A percentile compares a stretch with the other conserved stretches of the same genome.
Conservation (phyloP, 2,888 invertebrate genomes). For the Helobdella robusta region DNA sequence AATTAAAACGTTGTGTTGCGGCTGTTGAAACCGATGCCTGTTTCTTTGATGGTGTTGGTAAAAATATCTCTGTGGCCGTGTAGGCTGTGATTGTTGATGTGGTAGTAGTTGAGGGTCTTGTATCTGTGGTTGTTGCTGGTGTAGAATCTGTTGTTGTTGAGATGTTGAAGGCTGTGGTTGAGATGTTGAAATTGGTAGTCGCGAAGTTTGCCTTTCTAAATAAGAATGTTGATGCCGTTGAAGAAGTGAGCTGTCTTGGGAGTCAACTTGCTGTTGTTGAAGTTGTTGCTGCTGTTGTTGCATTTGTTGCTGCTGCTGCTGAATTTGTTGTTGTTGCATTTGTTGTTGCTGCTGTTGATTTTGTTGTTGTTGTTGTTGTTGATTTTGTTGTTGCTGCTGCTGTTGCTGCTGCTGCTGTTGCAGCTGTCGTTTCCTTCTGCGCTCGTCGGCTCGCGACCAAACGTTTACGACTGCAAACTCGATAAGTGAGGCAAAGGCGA, state of each 20-base stretch:
- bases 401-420: conserved; percentile 1
- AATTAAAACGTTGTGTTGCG: no score
- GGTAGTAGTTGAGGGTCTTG: neutral
- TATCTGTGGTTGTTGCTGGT: neutral
- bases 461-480: conserved; percentile 39
- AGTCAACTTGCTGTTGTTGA: neutral
- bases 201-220: no score
- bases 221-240: neutral
- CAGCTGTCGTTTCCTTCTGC: conserved; percentile 10
- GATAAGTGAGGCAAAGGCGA: conserved; percentile 37
- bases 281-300: no score
- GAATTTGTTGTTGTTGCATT: no score
- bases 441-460: conserved; percentile 34
- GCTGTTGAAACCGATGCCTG: no score
- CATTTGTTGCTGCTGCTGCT: no score
- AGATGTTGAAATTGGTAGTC: no score
- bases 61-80: no score
- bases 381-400: neutral
- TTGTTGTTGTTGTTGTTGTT: neutral
- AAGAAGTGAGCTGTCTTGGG: neutral
- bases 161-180: neutral
- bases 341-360: no score
- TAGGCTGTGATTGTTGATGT: no score
- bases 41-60: no score
- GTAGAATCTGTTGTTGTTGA: neutral